These are phyloP conservation scores for Microtus richardsoni DNA, from an alignment of 2,113 vertebrate species.

Conservation along the genomic window DNA sequence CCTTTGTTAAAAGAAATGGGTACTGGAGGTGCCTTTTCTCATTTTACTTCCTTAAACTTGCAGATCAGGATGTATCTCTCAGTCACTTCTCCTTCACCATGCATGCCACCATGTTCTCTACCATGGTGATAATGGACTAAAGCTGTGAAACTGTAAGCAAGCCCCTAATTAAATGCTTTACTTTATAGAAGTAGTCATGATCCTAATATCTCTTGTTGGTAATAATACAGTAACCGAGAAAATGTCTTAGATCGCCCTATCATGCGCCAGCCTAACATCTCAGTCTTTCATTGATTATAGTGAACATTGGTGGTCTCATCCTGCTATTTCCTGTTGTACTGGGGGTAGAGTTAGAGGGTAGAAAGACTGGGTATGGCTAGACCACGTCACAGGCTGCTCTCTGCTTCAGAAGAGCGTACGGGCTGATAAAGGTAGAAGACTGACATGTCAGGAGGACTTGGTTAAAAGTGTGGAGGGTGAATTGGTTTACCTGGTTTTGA, in stretches of 20 bases:
- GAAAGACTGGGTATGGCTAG: not conserved
- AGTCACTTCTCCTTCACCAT: not conserved
- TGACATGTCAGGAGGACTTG: not conserved
- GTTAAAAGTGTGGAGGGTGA: not conserved
- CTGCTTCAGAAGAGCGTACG: not conserved
- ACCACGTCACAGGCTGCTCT: not conserved
- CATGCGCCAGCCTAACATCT: not conserved
- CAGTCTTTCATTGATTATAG: not conserved
- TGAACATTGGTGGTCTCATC: fast-evolving
- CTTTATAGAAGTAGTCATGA: not conserved
- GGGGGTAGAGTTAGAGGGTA: not conserved
- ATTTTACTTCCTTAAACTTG: no score
- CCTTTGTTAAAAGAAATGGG: no score
- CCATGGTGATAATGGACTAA: not conserved
- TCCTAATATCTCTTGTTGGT: not conserved
- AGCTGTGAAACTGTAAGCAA: not conserved
- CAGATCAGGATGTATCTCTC: not conserved
- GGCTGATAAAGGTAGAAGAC: not conserved
- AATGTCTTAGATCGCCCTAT: no score
- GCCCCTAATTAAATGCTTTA: not conserved
- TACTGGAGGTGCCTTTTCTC: not conserved
- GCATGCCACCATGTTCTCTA: fast-evolving
- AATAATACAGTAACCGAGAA: not conserved
- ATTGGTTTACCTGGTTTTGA: not conserved
- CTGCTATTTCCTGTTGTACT: not conserved